Conservation (phyloP, 1,140 invertebrate genomes). For the Archivesica marissinica region DNA sequence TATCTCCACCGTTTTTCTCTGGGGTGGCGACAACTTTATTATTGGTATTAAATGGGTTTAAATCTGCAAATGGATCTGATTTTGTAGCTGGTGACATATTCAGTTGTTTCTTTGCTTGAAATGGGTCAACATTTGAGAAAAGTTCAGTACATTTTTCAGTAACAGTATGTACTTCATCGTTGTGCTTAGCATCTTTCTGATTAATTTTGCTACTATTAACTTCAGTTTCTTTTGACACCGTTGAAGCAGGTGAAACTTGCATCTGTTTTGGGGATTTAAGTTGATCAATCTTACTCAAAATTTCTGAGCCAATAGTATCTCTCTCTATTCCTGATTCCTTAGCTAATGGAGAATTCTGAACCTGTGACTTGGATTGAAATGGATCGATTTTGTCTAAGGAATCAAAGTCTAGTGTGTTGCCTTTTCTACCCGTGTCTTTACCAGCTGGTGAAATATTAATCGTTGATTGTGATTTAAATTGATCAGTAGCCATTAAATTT, state of each 20-base stretch:
- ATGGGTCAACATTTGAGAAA: constrained; percentile 28
- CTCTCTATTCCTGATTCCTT: neutral
- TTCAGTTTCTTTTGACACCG: neutral
- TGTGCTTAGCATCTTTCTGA: neutral
- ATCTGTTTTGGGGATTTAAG: constrained; percentile 27
- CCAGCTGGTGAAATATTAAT: constrained; percentile 24
- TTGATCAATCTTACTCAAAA: neutral
- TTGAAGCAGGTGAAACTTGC: neutral
- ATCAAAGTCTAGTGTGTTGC: neutral
- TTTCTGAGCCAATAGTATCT: neutral
- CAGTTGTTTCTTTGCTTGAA: constrained; percentile 19
- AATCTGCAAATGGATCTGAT: constrained; percentile 22
- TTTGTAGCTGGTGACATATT: neutral
- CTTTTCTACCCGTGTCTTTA: neutral
- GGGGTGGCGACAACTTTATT: constrained; percentile 31
- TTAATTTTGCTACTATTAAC: neutral
- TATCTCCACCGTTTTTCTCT: neutral
- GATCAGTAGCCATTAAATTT: constrained; percentile 28
- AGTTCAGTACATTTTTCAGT: neutral
- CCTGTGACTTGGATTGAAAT: constrained; percentile 47
- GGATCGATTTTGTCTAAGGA: constrained; percentile 17
- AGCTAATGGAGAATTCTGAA: constrained; percentile 27
- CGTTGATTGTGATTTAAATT: constrained; percentile 42
- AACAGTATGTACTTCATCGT: neutral
- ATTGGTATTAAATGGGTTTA: constrained; percentile 40